phyloP scores from a whole-genome alignment of 2,888 invertebrate species.

The Coremacera marginata region DNA sequence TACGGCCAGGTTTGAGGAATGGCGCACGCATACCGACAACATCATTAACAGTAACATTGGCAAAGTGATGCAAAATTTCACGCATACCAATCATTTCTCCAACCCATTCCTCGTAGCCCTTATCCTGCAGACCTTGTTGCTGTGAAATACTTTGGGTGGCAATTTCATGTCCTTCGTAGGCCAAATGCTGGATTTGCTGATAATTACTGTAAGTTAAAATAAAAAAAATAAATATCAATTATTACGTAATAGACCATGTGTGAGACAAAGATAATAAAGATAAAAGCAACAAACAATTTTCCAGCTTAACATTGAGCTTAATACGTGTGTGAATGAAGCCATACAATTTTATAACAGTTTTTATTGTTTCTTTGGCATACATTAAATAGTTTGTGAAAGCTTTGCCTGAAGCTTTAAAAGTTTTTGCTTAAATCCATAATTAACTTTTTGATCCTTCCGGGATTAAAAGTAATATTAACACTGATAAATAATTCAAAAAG shows the following conservation, averaged over 20 bases:
- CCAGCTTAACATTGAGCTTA: not conserved
- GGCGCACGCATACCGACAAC: slow-evolving; percentile 91
- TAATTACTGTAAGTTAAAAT: slow-evolving; percentile 82
- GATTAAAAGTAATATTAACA: no score
- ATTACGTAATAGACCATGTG: not conserved
- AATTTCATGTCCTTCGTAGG: slow-evolving; percentile 89
- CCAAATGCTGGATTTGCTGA: slow-evolving; percentile 89
- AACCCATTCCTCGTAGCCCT: slow-evolving; percentile 92
- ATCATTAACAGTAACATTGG: slow-evolving; percentile 84
- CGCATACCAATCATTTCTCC: slow-evolving; percentile 96
- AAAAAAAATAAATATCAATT: not conserved
- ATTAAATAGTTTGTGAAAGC: no score
- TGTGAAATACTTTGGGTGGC: slow-evolving; percentile 76
- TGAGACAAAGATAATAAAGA: not conserved
- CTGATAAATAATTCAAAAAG: no score
- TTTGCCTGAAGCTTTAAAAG: no score
- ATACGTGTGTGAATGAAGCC: not conserved
- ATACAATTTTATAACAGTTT: not conserved
- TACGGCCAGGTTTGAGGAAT: slow-evolving; percentile 91
- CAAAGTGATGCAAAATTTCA: slow-evolving; percentile 84
- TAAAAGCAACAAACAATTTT: not conserved
- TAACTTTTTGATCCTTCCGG: no score
- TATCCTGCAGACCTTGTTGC: slow-evolving; percentile 88
- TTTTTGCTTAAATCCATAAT: no score
- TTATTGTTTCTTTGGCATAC: no score